These are phyloP conservation scores for Origma solitaria DNA, from an alignment of 2,113 vertebrate genomes.

Conservation along the genomic window DNA sequence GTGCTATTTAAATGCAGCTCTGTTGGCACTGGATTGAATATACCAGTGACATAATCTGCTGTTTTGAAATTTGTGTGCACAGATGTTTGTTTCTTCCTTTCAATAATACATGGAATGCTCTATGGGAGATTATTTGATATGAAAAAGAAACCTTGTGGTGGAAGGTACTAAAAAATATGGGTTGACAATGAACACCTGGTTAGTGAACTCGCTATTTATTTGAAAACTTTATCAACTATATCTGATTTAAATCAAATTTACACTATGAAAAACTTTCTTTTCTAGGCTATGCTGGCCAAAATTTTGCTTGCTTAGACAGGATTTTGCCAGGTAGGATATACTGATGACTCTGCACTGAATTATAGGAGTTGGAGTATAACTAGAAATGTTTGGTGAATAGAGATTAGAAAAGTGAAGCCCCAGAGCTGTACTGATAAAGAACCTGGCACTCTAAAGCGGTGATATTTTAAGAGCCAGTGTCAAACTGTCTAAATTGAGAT, in stretches of 20 bases:
- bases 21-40: not conserved
- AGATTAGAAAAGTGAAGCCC: not conserved
- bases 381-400: not conserved
- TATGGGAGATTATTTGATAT: not conserved
- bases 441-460: not conserved
- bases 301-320: not conserved
- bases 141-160: not conserved
- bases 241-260: not conserved
- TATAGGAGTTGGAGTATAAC: not conserved
- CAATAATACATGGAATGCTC: not conserved
- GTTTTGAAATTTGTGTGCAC: not conserved
- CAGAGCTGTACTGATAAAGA: constrained; percentile 12
- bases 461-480: not conserved
- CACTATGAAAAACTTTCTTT: not conserved
- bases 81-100: constrained; percentile 9
- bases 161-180: not conserved
- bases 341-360: not conserved
- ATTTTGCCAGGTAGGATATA: not conserved
- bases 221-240: not conserved
- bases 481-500: not conserved
- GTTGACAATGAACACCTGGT: not conserved
- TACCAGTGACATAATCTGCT: not conserved
- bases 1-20: not conserved
- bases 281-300: not conserved
- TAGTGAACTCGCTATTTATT: not conserved